Base-by-base conservation (phyloP, 2,113 vertebrate genomes). In the Pygoscelis adeliae region DNA sequence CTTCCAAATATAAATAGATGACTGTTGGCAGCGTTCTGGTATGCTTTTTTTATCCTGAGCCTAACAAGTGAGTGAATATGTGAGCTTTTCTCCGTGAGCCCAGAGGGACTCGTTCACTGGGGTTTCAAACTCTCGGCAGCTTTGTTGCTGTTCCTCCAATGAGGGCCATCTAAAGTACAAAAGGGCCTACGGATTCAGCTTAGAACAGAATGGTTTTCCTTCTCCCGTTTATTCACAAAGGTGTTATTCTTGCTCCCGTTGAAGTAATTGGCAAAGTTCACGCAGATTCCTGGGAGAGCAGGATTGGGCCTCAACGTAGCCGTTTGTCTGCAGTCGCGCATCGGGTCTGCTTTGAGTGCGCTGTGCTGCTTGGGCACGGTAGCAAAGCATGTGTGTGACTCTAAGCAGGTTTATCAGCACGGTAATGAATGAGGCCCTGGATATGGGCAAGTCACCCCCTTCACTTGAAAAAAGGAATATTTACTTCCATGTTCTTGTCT, bases 281-380 rank as follows among this genome's bases (percentile, higher is more conserved):
- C 30, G 40, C 14, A 32, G 59, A 46, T 83, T 55, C 34, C 46
- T 83, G 61, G 50, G 29, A 58, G 30, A 56, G 15, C 27, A 49
- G 53, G 29, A 11, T 9, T 73, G 49, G 46, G 32, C 25, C 58
- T 66, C 58, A 77, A 15, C 5, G 1, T 40, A 71, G 32, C 11
- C 0, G 0, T 13, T 42, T 38, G 23, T 27, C 70, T 11, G 11
- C 34, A 69, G 50, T n/a, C 2, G 4, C 1, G 0, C 1, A 0
- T 1, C 1, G 22, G 36, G 13, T 23, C 50, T 36, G 6, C 7
- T 55, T 36, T 63, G 53, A 44, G 44, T 9, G 4, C 5, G 1
- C 18, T 1, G 0, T 14, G 56, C 20, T 55, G 16, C 47, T 38
- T 8, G 11, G 50, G 32, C 52, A 40, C 3, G 10, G 27, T 7